Evolutionary conservation across 1,140 invertebrate genomes (phyloP).

Genomic region (Cydia amplana): DNA sequence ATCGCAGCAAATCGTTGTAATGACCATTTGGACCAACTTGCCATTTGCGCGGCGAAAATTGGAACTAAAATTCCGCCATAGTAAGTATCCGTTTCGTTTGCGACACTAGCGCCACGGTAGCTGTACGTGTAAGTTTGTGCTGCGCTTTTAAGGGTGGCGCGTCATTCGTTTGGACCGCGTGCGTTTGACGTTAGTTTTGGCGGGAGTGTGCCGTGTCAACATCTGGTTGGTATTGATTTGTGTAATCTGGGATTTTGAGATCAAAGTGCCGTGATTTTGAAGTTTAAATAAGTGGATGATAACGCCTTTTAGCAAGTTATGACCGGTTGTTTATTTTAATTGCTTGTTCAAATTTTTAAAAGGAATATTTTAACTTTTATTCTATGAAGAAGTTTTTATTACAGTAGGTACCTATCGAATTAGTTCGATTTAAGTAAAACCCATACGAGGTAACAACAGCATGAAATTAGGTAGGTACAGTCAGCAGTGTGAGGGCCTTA

Average conservation of each 20-base stretch:
- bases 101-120: constrained; percentile 8
- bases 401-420: too few species aligned
- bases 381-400: too few species aligned
- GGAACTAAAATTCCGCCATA: not conserved
- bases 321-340: not conserved
- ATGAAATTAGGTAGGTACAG: too few species aligned
- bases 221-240: constrained; percentile 34
- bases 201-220: constrained; percentile 38
- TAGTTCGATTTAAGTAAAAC: too few species aligned
- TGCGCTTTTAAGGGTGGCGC: constrained; percentile 9
- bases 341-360: too few species aligned
- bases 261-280: constrained; percentile 11
- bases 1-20: constrained; percentile 15
- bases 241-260: constrained; percentile 18
- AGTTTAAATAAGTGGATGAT: constrained; percentile 11
- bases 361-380: too few species aligned
- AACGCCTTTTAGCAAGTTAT: not conserved
- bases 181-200: constrained; percentile 41
- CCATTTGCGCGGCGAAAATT: not conserved
- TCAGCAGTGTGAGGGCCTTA: too few species aligned
- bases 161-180: constrained; percentile 44
- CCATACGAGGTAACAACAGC: too few species aligned
- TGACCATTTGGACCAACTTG: not conserved
- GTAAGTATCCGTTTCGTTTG: not conserved
- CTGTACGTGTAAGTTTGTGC: not conserved